A percentile compares a stretch with the other conserved stretches of the same genome.
phyloP scores from a whole-genome alignment of 2,113 vertebrate species.

The Lophochroa leadbeateri region DNA sequence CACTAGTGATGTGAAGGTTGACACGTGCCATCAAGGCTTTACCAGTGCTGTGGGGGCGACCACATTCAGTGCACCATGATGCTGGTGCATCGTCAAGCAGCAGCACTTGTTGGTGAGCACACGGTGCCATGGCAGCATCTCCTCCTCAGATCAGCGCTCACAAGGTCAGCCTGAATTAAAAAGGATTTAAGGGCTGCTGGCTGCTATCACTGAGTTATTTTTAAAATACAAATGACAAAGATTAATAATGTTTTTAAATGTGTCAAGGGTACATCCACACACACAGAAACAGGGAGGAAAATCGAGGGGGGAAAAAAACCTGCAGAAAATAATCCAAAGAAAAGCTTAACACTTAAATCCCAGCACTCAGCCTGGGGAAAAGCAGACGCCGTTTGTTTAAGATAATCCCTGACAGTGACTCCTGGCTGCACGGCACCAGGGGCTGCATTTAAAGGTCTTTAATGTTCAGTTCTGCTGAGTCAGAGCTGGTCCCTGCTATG shows the following conservation, averaged over 20 bases:
- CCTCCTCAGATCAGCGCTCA: neutral
- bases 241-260: constrained; percentile 52
- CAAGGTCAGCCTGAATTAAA: neutral
- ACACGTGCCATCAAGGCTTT: neutral
- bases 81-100: neutral
- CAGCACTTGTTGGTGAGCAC: neutral
- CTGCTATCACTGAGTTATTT: constrained; percentile 16
- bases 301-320: neutral
- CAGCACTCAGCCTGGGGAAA: neutral
- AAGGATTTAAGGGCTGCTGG: neutral
- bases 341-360: constrained; percentile 22
- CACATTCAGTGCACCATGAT: neutral
- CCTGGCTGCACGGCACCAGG: neutral
- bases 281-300: neutral
- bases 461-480: neutral
- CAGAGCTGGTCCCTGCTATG: neutral
- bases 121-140: neutral
- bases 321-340: neutral
- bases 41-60: neutral
- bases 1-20: neutral
- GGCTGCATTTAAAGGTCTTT: neutral
- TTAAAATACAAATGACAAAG: constrained; percentile 33
- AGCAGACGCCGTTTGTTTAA: neutral
- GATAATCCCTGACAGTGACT: neutral
- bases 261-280: neutral